Percentiles rank a stretch among this genome's conserved stretches.
Conservation (phyloP, 2,797 vertebrate species). For the Gila robusta region DNA sequence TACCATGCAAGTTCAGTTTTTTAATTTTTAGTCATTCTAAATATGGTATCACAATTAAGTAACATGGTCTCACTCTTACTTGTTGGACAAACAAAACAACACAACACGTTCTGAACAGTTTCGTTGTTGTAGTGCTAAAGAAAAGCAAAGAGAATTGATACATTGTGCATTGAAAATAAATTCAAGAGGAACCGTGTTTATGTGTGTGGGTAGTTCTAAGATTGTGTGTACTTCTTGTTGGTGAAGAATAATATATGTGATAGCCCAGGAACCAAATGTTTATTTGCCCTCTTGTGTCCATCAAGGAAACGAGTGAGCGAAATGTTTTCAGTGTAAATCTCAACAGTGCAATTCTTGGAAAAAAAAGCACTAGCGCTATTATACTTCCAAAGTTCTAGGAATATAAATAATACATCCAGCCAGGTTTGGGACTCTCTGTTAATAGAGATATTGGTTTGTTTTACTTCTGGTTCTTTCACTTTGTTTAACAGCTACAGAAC, state of each 20-base stretch:
- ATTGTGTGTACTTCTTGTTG: not conserved
- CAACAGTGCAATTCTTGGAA: not conserved
- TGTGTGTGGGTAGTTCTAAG: not conserved
- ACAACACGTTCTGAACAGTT: not conserved
- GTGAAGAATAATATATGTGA: conserved; percentile 14
- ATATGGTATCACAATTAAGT: not conserved
- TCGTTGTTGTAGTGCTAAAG: not conserved
- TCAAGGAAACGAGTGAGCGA: not conserved
- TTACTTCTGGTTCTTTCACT: not conserved
- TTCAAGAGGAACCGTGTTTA: not conserved
- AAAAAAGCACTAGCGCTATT: not conserved
- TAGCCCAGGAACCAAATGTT: conserved; percentile 25
- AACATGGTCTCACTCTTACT: not conserved
- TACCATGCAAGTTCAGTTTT: not conserved
- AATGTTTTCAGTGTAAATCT: conserved; percentile 2
- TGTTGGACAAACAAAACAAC: not conserved
- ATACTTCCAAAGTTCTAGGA: conserved; percentile 11
- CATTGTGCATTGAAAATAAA: not conserved
- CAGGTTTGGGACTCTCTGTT: conserved; percentile 32
- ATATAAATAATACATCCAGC: conserved; percentile 18
- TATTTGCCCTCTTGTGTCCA: conserved; percentile 17
- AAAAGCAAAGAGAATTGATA: not conserved
- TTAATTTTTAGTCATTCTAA: not conserved
- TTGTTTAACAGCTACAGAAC: not conserved
- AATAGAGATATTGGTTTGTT: not conserved